Percentiles rank a stretch among this genome's conserved stretches.
Conservation (phyloP, 2,797 vertebrate genomes). For the Triplophysa bombifrons region DNA sequence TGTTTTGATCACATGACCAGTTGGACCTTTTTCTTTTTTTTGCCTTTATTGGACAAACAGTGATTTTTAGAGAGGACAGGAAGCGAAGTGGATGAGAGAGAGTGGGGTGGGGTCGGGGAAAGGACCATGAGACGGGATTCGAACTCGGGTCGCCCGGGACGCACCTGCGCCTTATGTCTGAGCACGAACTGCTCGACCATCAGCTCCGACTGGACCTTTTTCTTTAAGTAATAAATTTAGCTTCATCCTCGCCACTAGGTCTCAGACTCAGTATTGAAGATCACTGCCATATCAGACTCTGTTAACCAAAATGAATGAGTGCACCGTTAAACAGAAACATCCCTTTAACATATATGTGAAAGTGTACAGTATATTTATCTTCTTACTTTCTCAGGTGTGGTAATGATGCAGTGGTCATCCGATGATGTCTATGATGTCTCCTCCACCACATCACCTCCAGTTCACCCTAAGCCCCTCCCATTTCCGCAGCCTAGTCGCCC, state of each 20-base stretch:
- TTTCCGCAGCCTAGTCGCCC: slow-evolving; percentile 80
- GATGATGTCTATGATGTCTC: slow-evolving; percentile 91
- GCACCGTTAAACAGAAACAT: background rate
- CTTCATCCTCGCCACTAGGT: background rate
- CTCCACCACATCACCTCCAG: slow-evolving; percentile 89
- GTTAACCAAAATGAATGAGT: background rate
- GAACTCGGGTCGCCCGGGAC: too few relatives aligned
- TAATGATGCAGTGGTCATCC: slow-evolving; percentile 99
- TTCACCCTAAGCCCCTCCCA: slow-evolving; percentile 87
- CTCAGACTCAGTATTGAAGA: background rate
- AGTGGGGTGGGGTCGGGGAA: too few relatives aligned
- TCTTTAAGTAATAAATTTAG: background rate
- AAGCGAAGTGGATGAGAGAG: too few relatives aligned
- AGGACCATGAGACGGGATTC: too few relatives aligned
- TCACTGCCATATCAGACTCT: background rate
- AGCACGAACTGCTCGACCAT: too few relatives aligned
- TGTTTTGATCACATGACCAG: background rate
- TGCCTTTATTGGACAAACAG: too few relatives aligned
- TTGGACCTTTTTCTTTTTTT: background rate
- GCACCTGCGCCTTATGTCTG: too few relatives aligned
- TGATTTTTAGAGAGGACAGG: too few relatives aligned
- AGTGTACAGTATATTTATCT: slow-evolving; percentile 1
- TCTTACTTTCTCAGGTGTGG: slow-evolving; percentile 77
- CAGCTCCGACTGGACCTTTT: background rate
- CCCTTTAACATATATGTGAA: background rate